Evolutionary conservation across 2,888 invertebrate genomes (phyloP).

Genomic region (Branchipolynoe longqiensis): DNA sequence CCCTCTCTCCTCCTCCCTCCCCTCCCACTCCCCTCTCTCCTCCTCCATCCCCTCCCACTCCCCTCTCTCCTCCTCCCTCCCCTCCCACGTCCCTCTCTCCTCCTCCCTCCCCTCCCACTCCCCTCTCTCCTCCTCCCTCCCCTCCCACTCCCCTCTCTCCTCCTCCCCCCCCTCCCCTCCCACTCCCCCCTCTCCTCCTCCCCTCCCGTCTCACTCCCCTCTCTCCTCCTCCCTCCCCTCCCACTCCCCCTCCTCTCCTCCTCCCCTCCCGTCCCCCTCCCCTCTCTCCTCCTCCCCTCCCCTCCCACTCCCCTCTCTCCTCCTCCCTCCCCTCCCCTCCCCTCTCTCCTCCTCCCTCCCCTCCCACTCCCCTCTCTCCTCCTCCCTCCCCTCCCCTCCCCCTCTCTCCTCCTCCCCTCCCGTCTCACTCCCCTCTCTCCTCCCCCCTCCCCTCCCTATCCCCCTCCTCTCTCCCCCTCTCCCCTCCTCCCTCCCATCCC

Average conservation of each 20-base stretch:
- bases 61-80: not conserved
- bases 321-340: not conserved
- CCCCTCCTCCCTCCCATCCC: not conserved
- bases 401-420: not conserved
- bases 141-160: not conserved
- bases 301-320: not conserved
- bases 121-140: constrained; percentile 20
- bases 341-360: not conserved
- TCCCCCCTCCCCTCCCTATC: constrained; percentile 2
- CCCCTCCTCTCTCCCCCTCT: not conserved
- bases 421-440: not conserved
- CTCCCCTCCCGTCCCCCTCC: not conserved
- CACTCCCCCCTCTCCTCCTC: not conserved
- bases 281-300: not conserved
- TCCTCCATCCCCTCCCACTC: not conserved
- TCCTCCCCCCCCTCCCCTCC: not conserved
- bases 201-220: not conserved
- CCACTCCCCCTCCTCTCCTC: not conserved
- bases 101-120: no score
- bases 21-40: not conserved
- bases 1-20: not conserved
- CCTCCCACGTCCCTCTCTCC: no score
- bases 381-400: not conserved
- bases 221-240: no score
- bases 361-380: not conserved